Conservation (phyloP, 2,888 invertebrate species). For the Chymomyza amoena region DNA sequence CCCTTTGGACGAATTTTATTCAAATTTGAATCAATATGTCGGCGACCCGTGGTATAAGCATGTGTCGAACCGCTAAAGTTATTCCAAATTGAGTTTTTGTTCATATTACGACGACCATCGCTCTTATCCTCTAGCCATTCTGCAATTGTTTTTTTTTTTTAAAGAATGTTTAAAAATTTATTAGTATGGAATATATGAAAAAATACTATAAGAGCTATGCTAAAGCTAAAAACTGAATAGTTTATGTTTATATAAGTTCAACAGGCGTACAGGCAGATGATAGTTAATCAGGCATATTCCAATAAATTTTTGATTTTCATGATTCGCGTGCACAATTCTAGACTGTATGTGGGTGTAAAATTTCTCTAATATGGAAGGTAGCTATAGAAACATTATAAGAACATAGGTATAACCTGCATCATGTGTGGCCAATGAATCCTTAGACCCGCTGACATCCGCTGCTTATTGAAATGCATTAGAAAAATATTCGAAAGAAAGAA, state of each 20-base stretch:
- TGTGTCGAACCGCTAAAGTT: constrained; percentile 84
- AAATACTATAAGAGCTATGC: background rate
- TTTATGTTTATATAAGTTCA: too few relatives aligned
- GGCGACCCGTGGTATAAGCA: constrained; percentile 86
- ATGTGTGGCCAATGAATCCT: constrained; percentile 88
- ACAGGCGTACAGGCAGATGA: too few relatives aligned
- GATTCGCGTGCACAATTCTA: too few relatives aligned
- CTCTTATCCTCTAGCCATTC: constrained; percentile 81
- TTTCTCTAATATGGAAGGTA: too few relatives aligned
- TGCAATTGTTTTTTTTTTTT: constrained; percentile 49
- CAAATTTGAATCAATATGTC: constrained; percentile 80
- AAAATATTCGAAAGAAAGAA: constrained; percentile 21
- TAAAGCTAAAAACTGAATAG: too few relatives aligned
- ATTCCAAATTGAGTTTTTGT: constrained; percentile 80
- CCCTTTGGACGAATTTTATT: constrained; percentile 84
- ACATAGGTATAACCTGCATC: constrained; percentile 84
- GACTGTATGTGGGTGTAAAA: too few relatives aligned
- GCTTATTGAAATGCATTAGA: constrained; percentile 75
- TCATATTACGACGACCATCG: constrained; percentile 75
- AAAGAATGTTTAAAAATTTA: background rate
- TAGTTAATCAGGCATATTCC: too few relatives aligned
- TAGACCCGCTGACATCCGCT: constrained; percentile 90
- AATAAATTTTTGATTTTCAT: too few relatives aligned
- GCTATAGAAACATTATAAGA: background rate
- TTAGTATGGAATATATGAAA: background rate